phyloP scores from a whole-genome alignment of 1,140 invertebrate species.

The Belonocnema kinseyi region DNA sequence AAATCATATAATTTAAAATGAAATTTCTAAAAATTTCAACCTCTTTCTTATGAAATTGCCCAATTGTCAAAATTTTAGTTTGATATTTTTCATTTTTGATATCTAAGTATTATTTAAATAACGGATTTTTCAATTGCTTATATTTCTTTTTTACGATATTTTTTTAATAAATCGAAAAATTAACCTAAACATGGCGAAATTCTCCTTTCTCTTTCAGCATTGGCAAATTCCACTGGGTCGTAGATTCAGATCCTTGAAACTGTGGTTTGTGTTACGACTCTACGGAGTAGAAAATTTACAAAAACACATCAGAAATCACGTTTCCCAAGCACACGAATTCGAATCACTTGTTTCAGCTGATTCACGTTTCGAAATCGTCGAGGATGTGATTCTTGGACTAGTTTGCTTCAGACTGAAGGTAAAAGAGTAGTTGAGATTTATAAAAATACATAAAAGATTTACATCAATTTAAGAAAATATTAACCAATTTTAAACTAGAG shows the following conservation, averaged over 20 bases:
- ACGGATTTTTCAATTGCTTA: not conserved
- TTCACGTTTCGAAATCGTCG: conserved; percentile 86
- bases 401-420: conserved; percentile 92
- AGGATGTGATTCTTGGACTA: conserved; percentile 85
- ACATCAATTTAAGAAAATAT: not conserved
- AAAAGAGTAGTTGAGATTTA: conserved; percentile 4
- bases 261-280: conserved; percentile 94
- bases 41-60: too few species aligned
- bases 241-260: conserved; percentile 92
- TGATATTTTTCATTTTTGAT: too few species aligned
- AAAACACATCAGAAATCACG: conserved; percentile 85
- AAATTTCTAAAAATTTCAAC: too few species aligned
- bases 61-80: too few species aligned
- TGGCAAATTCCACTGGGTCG: conserved; percentile 96
- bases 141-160: conserved; percentile 6
- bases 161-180: not conserved
- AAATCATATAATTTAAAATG: too few species aligned
- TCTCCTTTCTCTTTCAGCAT: conserved; percentile 79
- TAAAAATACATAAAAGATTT: not conserved
- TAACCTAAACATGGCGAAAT: not conserved
- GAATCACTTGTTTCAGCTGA: conserved; percentile 83
- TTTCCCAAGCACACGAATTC: conserved; percentile 86
- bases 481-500: not conserved
- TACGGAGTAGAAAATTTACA: conserved; percentile 90
- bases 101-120: too few species aligned